A percentile compares a stretch with the other conserved stretches of the same genome.
These are phyloP conservation scores for Chrysoperla carnea DNA, from an alignment of 1,140 invertebrate genomes.

Conservation along the genomic window DNA sequence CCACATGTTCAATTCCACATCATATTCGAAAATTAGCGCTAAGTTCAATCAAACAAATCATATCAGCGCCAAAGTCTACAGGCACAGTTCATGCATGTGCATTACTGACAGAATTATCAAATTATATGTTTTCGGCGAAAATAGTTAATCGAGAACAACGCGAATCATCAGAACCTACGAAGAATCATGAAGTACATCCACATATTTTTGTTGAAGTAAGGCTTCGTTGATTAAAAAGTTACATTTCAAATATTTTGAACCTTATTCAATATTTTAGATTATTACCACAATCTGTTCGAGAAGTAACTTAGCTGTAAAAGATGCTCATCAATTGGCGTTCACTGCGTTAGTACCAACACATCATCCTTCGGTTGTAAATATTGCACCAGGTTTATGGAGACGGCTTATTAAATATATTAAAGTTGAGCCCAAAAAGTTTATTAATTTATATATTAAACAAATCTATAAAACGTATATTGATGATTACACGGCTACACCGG, in stretches of 20 bases:
- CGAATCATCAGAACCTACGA: neutral
- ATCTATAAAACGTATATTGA: conserved; percentile 40
- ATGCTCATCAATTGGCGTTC: conserved; percentile 32
- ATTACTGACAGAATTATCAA: conserved; percentile 38
- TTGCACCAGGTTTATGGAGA: conserved; percentile 35
- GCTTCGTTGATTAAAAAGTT: neutral
- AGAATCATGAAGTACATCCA: neutral
- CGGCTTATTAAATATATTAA: conserved; percentile 37
- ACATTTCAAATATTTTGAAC: neutral
- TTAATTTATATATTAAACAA: conserved; percentile 29
- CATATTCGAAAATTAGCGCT: conserved; percentile 21
- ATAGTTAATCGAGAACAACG: conserved; percentile 14
- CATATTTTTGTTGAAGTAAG: neutral
- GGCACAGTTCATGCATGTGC: conserved; percentile 25
- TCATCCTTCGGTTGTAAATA: conserved; percentile 39
- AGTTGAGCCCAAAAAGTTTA: conserved; percentile 32
- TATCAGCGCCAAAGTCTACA: conserved; percentile 13
- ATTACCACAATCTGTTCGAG: conserved; percentile 30
- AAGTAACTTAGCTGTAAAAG: conserved; percentile 24
- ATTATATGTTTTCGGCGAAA: conserved; percentile 34
- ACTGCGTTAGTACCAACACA: conserved; percentile 46
- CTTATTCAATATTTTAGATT: conserved; percentile 14
- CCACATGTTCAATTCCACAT: conserved; percentile 28
- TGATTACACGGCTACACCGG: conserved; percentile 32
- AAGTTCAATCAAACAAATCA: conserved; percentile 16